These are phyloP conservation scores for Ramphastos sulfuratus DNA, from an alignment of 2,113 vertebrate species.

Conservation along the genomic window DNA sequence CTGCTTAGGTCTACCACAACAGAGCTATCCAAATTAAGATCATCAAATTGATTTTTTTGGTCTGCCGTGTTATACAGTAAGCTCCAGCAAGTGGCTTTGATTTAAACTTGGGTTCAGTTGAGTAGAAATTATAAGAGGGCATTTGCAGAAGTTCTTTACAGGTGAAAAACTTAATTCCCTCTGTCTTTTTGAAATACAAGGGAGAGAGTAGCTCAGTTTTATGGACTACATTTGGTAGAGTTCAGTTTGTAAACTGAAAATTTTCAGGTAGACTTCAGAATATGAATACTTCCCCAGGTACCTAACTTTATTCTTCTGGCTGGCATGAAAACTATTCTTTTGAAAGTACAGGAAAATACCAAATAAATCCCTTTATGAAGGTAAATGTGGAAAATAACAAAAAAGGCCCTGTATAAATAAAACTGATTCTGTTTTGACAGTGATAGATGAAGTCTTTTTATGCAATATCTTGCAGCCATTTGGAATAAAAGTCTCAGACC, in stretches of 20 bases:
- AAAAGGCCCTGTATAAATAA: neutral
- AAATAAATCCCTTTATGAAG: neutral
- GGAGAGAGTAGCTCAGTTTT: neutral
- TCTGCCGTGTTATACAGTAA: neutral
- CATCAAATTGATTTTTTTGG: neutral
- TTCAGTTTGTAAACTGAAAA: neutral
- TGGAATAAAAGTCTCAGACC: neutral
- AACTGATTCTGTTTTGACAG: neutral
- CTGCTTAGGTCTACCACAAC: too few relatives aligned
- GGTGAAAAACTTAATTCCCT: neutral
- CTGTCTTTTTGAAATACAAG: neutral
- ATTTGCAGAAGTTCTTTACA: neutral
- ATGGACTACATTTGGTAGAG: neutral
- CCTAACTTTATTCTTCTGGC: neutral
- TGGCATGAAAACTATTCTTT: neutral
- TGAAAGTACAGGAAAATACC: neutral
- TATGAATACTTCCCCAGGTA: neutral
- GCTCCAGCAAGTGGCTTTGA: neutral
- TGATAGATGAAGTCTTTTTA: neutral
- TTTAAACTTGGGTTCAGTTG: neutral
- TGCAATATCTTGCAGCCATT: neutral
- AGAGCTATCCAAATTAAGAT: too few relatives aligned
- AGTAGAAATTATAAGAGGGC: neutral
- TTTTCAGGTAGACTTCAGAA: neutral
- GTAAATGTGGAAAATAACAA: neutral